Evolutionary conservation across 2,888 invertebrate genomes (phyloP).

Genomic region (Polydrusus tereticollis): DNA sequence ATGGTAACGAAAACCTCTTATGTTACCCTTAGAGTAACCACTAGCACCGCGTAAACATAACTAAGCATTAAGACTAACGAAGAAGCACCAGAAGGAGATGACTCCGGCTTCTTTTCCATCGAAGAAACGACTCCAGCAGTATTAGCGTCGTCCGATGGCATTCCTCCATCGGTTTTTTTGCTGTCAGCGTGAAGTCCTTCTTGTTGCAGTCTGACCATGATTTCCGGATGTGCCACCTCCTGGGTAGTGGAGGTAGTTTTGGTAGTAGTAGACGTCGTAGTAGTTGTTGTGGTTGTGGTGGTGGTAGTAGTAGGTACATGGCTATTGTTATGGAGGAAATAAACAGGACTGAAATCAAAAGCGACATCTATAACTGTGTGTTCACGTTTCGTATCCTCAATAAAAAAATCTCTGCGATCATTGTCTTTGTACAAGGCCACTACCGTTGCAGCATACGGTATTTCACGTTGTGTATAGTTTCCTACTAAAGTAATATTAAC

Average conservation of each 20-base stretch:
- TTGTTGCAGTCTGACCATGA: conserved; percentile 46
- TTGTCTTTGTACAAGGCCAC: conserved; percentile 78
- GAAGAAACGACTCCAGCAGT: conserved; percentile 56
- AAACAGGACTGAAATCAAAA: conserved; percentile 81
- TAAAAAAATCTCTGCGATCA: conserved; percentile 71
- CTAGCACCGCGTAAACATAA: conserved; percentile 35
- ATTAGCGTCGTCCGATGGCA: conserved; percentile 49
- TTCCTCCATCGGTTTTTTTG: conserved; percentile 62
- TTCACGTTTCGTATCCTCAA: conserved; percentile 76
- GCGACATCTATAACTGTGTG: conserved; percentile 77
- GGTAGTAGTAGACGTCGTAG: conserved; percentile 67
- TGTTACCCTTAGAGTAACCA: conserved; percentile 45
- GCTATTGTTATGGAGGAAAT: conserved; percentile 81
- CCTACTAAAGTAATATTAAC: conserved; percentile 85
- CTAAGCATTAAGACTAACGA: conserved; percentile 20
- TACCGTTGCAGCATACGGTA: conserved; percentile 80
- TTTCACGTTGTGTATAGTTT: conserved; percentile 79
- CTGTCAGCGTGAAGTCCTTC: conserved; percentile 49
- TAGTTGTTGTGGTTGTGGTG: conserved; percentile 70
- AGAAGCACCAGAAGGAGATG: conserved; percentile 11
- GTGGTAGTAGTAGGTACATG: conserved; percentile 84
- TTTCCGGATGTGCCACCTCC: conserved; percentile 49
- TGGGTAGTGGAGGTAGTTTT: conserved; percentile 61
- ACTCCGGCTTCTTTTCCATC: conserved; percentile 62
- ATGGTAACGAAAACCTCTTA: conserved; percentile 33